Conservation (phyloP, 2,797 vertebrate species). For the Gadopsis marmoratus region DNA sequence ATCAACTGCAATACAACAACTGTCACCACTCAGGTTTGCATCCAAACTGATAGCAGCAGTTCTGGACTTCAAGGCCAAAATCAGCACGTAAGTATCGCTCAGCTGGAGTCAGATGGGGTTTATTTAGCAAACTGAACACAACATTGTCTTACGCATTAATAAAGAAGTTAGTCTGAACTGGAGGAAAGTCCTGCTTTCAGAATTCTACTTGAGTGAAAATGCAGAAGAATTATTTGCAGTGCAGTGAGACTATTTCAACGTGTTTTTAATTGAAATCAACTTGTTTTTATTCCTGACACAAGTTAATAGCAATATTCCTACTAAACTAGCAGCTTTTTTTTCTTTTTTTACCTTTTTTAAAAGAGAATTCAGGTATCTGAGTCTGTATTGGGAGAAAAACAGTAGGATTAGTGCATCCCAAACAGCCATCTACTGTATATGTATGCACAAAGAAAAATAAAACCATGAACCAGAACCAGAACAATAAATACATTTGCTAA, state of each 20-base stretch:
- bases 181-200: not conserved
- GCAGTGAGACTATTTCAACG: too few relatives aligned
- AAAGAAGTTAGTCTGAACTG: not conserved
- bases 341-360: too few relatives aligned
- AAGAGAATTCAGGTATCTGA: not conserved
- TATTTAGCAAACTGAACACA: not conserved
- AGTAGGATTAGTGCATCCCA: not conserved
- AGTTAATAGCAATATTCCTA: too few relatives aligned
- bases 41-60: conserved; percentile 90
- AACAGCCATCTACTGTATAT: not conserved
- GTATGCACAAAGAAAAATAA: not conserved
- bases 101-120: too few relatives aligned
- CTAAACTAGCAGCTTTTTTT: too few relatives aligned
- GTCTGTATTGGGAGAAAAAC: not conserved
- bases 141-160: not conserved
- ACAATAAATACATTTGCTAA: not conserved
- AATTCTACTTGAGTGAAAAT: too few relatives aligned
- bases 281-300: too few relatives aligned
- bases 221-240: too few relatives aligned
- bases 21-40: conserved; percentile 83
- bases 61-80: conserved; percentile 88
- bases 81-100: conserved; percentile 84
- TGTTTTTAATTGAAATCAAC: too few relatives aligned
- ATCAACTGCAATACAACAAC: not conserved
- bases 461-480: not conserved